Evolutionary conservation across 2,888 invertebrate species (phyloP), one percentile per base, ranked within the genome.

Genomic region (Drosophila fungiperda): DNA sequence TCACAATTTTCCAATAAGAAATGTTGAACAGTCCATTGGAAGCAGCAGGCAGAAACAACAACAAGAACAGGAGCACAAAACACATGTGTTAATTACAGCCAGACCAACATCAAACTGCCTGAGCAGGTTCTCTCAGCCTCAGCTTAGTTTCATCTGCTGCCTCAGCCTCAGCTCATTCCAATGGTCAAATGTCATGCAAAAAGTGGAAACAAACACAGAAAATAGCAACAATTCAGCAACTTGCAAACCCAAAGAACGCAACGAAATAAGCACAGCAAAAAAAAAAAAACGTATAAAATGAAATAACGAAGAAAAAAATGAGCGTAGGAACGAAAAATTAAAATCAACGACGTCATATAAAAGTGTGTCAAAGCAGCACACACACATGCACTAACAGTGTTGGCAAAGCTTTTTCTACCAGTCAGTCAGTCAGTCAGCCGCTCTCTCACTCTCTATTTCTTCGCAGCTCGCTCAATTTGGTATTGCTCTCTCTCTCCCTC

Each of bases 321-420:
- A 87, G 75, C 64, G 87, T 69, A 71, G 61, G 68, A 79, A 81
- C 76, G 77, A 77, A 78, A 87, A 80, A 78, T 85, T 89, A 64
- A 85, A 85, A 85, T 77, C 87, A 86, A 91, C 92, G 84, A 91
- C 92, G 92, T 91, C 91, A 91, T 85, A 84, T 83, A 82, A 91
- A 91, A 91, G 84, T 91, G 91, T 91, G 91, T 92, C 91, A 91
- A 89, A 90, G 90, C 83, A 88, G 87, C 82, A 76, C 55, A 57
- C 72, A 73, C 55, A 79, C 49, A 23, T 33, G 33, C 53, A 15
- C 23, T n/a, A 40, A 38, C 20, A 38, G 59, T 54, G 62, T 48
- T 55, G 53, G 63, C 71, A 76, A 76, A 89, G 85, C 90, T 85
- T 89, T 85, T 75, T 67, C 65, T 73, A 77, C 77, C 61, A 63